phyloP scores from a whole-genome alignment of 2,113 vertebrate species.

The Willisornis vidua region DNA sequence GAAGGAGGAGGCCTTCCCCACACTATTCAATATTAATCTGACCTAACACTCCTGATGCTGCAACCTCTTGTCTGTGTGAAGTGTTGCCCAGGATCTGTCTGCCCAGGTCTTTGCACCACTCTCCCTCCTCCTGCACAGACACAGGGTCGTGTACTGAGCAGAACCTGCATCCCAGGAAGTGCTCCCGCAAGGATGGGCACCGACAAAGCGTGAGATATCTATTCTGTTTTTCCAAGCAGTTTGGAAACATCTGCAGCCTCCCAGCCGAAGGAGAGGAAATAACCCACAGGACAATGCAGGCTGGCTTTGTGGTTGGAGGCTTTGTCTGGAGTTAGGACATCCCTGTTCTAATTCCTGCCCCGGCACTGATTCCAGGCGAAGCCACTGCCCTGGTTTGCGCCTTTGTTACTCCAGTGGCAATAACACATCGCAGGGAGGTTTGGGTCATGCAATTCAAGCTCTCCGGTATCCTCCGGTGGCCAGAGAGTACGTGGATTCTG shows the following conservation, averaged over 20 bases:
- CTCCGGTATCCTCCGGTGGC: not conserved
- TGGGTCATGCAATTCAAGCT: not conserved
- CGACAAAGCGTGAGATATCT: not conserved
- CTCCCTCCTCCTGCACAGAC: not conserved
- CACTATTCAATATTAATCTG: rapidly evolving
- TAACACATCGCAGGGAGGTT: not conserved
- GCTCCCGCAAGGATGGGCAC: not conserved
- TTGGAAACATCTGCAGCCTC: not conserved
- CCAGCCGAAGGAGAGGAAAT: not conserved
- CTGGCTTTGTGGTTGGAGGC: not conserved
- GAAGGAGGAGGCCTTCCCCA: not conserved
- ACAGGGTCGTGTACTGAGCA: rapidly evolving
- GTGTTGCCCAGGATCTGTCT: rapidly evolving
- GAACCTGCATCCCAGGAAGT: not conserved
- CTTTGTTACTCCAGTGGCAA: constrained; percentile 14
- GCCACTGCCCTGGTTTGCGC: not conserved
- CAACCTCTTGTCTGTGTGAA: rapidly evolving
- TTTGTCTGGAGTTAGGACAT: not conserved
- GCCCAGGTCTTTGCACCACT: rapidly evolving
- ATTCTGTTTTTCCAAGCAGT: not conserved
- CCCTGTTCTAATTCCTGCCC: not conserved
- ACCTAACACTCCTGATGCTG: not conserved
- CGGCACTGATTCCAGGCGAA: not conserved
- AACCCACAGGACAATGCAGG: not conserved
- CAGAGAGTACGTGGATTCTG: not conserved